Conservation (phyloP, 2,797 vertebrate genomes). For the Tragopan temminckii region DNA sequence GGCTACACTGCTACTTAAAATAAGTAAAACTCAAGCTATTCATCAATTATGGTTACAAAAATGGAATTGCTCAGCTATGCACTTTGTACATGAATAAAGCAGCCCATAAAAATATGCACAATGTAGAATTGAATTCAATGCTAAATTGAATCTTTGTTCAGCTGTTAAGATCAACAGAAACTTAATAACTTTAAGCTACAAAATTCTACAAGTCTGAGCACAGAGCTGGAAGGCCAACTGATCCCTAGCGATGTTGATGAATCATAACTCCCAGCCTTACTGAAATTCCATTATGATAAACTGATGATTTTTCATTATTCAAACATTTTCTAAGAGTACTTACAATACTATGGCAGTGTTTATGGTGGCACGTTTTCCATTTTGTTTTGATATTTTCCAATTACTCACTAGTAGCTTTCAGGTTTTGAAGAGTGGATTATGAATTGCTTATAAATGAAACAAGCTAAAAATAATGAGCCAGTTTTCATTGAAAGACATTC, state of each 20-base stretch:
- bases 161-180: neutral
- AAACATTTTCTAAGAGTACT: neutral
- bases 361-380: neutral
- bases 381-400: neutral
- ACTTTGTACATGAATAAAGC: neutral
- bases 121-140: neutral
- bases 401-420: neutral
- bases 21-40: neutral
- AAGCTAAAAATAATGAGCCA: slow-evolving; percentile 53
- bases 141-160: neutral
- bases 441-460: slow-evolving; percentile 38
- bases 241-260: neutral
- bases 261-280: neutral
- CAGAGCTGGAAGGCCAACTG: neutral
- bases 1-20: neutral
- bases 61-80: neutral
- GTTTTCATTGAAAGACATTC: slow-evolving; percentile 25
- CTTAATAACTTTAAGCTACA: neutral
- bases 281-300: slow-evolving; percentile 36
- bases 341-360: neutral
- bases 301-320: neutral
- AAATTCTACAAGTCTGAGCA: neutral
- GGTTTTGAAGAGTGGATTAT: neutral
- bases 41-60: neutral
- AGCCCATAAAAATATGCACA: neutral